phyloP scores from a whole-genome alignment of 1,140 invertebrate genomes.

The Dermatophagoides farinae region DNA sequence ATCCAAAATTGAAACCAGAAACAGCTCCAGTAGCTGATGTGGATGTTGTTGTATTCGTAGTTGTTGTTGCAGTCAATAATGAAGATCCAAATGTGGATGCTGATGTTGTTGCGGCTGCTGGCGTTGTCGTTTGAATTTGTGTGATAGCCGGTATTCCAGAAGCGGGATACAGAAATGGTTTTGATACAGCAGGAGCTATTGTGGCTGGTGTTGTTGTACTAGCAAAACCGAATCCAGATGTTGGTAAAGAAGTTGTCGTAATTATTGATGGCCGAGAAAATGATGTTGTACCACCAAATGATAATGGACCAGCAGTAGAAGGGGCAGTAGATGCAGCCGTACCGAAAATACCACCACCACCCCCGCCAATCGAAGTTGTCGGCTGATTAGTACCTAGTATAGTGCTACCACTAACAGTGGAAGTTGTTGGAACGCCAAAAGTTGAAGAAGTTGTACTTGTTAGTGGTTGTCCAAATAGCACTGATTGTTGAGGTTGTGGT shows the following conservation, averaged over 20 bases:
- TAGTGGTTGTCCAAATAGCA: not conserved
- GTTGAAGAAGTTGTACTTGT: constrained; percentile 12
- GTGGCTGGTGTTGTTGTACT: constrained; percentile 13
- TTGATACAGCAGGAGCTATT: constrained; percentile 2
- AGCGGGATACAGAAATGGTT: not conserved
- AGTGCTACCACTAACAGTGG: not conserved
- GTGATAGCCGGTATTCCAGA: not conserved
- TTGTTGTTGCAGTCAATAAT: not conserved
- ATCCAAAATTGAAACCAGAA: not conserved
- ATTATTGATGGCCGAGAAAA: not conserved
- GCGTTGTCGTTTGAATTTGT: not conserved
- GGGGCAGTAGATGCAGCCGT: not conserved
- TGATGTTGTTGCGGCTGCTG: not conserved
- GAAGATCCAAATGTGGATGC: not conserved
- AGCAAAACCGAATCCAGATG: not conserved
- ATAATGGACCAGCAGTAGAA: not conserved
- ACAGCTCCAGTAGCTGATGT: not conserved
- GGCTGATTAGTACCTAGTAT: not conserved
- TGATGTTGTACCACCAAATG: not conserved
- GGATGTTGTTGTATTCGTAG: not conserved
- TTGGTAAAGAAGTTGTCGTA: not conserved
- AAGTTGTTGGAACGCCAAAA: constrained; percentile 11
- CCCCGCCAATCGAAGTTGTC: not conserved
- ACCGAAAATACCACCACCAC: not conserved
- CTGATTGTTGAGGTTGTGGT: not conserved